Evolutionary conservation across 1,140 invertebrate genomes (phyloP).

Genomic region (Branchinecta lindahli): DNA sequence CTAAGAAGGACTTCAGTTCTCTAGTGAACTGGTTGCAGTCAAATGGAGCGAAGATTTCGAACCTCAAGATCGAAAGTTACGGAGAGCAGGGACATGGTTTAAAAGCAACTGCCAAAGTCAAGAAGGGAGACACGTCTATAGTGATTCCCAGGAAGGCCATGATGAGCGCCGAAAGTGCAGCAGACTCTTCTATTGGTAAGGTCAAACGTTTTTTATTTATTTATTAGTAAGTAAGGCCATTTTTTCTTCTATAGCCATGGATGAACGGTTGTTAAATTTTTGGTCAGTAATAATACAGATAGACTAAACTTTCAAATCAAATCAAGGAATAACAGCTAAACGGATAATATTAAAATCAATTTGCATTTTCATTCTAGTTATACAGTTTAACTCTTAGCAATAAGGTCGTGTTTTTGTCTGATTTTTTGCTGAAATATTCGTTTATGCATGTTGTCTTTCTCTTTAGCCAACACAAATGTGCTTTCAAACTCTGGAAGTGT

Average conservation of each 20-base stretch:
- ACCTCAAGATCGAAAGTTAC: background rate
- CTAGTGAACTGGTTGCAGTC: background rate
- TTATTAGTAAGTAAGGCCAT: background rate
- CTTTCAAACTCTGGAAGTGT: no score
- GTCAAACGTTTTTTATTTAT: background rate
- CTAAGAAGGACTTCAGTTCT: background rate
- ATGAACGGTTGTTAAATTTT: background rate
- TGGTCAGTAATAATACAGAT: background rate
- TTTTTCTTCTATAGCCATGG: background rate
- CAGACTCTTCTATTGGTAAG: background rate
- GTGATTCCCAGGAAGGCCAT: background rate
- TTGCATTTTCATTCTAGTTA: no score
- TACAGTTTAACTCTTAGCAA: no score
- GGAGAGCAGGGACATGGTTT: background rate
- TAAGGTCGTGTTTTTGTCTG: no score
- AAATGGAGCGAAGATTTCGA: background rate
- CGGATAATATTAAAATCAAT: no score
- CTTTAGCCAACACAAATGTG: no score
- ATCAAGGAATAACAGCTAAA: no score
- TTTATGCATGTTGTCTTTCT: no score
- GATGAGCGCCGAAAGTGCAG: background rate
- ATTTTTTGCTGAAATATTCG: no score
- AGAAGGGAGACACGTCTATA: background rate
- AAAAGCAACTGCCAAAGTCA: background rate
- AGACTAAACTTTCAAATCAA: no score